Conservation (phyloP, 1,140 invertebrate species). For the Eurosta solidaginis region DNA sequence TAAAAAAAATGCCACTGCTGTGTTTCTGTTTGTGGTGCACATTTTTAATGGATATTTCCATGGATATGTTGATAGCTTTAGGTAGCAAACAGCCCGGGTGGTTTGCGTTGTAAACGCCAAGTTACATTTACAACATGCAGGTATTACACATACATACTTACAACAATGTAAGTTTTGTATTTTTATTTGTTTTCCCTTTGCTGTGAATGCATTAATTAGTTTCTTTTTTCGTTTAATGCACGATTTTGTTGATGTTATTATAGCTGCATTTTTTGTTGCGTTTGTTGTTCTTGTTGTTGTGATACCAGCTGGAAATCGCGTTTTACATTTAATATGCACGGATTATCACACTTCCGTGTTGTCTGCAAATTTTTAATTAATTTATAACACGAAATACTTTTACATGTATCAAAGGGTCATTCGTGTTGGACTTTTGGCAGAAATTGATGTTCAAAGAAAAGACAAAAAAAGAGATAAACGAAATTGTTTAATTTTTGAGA, state of each 20-base stretch:
- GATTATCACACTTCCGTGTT: slow-evolving; percentile 17
- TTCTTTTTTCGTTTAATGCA: background rate
- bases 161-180: background rate
- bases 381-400: background rate
- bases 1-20: no score
- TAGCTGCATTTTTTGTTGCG: background rate
- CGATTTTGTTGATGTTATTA: background rate
- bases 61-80: no score
- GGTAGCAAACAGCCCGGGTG: background rate
- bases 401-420: background rate
- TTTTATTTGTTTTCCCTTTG: background rate
- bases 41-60: no score
- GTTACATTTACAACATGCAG: background rate
- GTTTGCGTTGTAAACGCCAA: background rate
- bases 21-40: no score
- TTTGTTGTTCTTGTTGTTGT: background rate
- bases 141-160: no score
- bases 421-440: no score
- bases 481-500: no score
- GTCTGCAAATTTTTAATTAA: slow-evolving; percentile 1
- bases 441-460: no score
- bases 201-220: background rate
- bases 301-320: background rate
- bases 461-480: no score
- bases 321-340: slow-evolving; percentile 8